Conservation (phyloP, 2,888 invertebrate genomes). For the Malthinus seriepunctatus region DNA sequence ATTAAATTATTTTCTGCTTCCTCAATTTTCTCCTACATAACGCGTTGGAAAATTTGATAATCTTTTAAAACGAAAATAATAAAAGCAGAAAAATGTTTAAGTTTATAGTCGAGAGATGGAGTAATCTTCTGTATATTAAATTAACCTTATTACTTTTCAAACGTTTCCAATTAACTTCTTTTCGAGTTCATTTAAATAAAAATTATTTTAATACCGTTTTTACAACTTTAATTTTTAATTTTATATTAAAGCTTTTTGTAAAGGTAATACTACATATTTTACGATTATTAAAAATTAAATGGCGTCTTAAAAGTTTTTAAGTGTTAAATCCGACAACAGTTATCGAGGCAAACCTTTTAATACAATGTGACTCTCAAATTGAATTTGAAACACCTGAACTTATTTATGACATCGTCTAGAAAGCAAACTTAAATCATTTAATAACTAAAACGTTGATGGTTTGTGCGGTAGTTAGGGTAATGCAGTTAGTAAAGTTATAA, state of each 20-base stretch:
- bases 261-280: constrained; percentile 23
- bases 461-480: constrained; percentile 27
- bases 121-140: not conserved
- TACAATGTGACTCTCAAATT: constrained; percentile 41
- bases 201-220: not conserved
- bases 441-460: constrained; percentile 34
- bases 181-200: too few relatives aligned
- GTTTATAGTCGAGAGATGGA: not conserved
- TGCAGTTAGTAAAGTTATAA: constrained; percentile 27
- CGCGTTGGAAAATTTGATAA: not conserved
- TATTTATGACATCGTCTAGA: constrained; percentile 39
- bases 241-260: not conserved
- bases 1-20: not conserved
- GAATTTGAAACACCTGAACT: constrained; percentile 41
- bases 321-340: constrained; percentile 1
- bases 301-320: constrained; percentile 9
- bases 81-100: not conserved
- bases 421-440: constrained; percentile 35
- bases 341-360: constrained; percentile 30
- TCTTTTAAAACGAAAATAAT: not conserved
- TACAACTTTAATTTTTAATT: not conserved
- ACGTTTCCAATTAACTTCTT: too few relatives aligned
- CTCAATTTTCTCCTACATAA: not conserved
- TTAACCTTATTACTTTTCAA: not conserved
- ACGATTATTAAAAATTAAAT: constrained; percentile 17